Conservation (phyloP, 2,797 vertebrate genomes). For the Chrysolophus pictus region DNA sequence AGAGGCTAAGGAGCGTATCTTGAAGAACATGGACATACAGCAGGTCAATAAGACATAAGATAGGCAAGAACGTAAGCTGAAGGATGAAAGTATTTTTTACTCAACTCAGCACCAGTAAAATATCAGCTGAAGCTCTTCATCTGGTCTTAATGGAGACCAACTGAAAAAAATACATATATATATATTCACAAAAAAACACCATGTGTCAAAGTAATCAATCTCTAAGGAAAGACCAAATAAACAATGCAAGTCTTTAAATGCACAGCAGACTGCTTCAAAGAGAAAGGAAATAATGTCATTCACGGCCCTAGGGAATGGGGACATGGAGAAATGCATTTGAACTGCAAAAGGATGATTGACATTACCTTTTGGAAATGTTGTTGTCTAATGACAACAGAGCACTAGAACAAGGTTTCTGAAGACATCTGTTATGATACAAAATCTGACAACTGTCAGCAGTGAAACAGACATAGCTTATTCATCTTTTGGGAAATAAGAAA, state of each 20-base stretch:
- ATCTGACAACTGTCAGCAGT: neutral
- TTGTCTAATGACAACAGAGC: neutral
- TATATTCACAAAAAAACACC: neutral
- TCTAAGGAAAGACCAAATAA: neutral
- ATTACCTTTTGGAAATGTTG: neutral
- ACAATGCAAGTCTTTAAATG: neutral
- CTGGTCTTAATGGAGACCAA: neutral
- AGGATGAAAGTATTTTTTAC: neutral
- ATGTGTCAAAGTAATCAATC: neutral
- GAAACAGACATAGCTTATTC: neutral
- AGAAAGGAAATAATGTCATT: neutral
- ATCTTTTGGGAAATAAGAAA: neutral
- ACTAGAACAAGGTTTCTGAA: neutral
- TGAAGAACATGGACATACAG: neutral
- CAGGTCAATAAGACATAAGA: neutral
- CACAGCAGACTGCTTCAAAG: neutral
- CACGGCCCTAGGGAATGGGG: neutral
- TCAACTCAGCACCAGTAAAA: neutral
- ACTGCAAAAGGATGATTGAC: neutral
- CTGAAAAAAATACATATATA: neutral
- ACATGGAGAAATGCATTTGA: neutral
- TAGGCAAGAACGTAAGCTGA: neutral
- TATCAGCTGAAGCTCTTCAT: neutral
- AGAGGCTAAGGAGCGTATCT: neutral
- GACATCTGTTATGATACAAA: neutral